These are phyloP conservation scores for Pediacus dermestoides DNA, from an alignment of 2,888 invertebrate species.

Conservation along the genomic window DNA sequence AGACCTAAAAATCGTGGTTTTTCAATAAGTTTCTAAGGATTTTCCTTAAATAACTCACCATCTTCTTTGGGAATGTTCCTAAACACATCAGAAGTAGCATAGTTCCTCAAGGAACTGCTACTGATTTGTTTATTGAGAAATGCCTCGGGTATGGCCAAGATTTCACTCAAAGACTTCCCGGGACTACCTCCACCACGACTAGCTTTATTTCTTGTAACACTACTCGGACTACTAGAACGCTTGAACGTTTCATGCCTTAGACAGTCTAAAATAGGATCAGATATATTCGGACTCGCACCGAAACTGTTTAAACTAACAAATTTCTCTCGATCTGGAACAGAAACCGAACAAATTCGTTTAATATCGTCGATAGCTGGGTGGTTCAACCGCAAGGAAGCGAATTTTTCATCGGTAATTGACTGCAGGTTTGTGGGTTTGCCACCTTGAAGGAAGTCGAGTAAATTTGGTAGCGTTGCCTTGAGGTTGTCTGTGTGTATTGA, in stretches of 20 bases:
- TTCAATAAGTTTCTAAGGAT: too few relatives aligned
- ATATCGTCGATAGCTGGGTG: background rate
- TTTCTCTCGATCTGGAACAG: constrained; percentile 18
- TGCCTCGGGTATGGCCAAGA: constrained; percentile 46
- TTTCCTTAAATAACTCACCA: constrained; percentile 16
- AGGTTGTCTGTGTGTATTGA: constrained; percentile 71
- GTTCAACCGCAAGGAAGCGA: background rate
- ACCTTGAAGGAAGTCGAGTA: constrained; percentile 48
- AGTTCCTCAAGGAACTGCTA: constrained; percentile 35
- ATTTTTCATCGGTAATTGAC: background rate
- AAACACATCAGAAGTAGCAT: constrained; percentile 16
- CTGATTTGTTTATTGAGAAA: constrained; percentile 43
- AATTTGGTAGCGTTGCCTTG: constrained; percentile 72
- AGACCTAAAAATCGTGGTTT: too few relatives aligned
- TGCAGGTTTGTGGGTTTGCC: background rate
- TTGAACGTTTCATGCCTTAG: constrained; percentile 26
- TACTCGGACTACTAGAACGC: constrained; percentile 27
- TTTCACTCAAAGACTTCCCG: constrained; percentile 42
- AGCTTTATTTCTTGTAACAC: constrained; percentile 14
- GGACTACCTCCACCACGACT: constrained; percentile 23
- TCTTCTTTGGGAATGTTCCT: constrained; percentile 7
- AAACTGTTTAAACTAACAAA: constrained; percentile 29
- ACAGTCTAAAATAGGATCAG: constrained; percentile 41
- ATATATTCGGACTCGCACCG: constrained; percentile 32
- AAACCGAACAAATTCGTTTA: background rate